Conservation (phyloP, 1,140 invertebrate species). For the Philaenus spumarius region DNA sequence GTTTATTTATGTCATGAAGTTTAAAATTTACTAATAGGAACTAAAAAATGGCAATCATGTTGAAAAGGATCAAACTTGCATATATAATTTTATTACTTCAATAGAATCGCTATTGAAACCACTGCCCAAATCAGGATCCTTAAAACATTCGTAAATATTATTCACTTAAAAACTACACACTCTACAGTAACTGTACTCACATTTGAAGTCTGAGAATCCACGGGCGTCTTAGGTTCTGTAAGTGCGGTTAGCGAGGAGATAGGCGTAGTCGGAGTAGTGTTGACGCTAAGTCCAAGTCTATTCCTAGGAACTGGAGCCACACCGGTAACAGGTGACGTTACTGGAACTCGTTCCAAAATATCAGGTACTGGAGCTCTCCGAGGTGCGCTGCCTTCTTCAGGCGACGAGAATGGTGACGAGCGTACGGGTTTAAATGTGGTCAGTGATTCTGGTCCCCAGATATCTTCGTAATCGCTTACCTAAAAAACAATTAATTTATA, state of each 20-base stretch:
- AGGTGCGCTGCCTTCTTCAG: constrained; percentile 25
- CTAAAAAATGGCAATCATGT: too few species aligned
- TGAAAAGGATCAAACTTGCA: too few species aligned
- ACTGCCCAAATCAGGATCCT: too few species aligned
- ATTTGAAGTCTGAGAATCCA: not conserved
- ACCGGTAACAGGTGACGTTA: not conserved
- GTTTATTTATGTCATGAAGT: too few species aligned
- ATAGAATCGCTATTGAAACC: too few species aligned
- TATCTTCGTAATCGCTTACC: constrained; percentile 89
- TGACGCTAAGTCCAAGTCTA: constrained; percentile 38
- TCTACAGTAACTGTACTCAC: not conserved
- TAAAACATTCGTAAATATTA: too few species aligned
- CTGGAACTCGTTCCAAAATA: constrained; percentile 21
- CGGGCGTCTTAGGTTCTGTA: constrained; percentile 22
- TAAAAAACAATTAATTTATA: too few species aligned
- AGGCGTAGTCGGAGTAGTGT: constrained; percentile 28
- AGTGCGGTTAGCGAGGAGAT: constrained; percentile 17
- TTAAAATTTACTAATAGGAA: too few species aligned
- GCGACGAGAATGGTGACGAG: constrained; percentile 25
- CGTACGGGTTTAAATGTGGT: constrained; percentile 33
- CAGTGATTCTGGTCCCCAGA: constrained; percentile 67
- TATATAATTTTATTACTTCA: too few species aligned
- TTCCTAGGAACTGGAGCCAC: constrained; percentile 32
- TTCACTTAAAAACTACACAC: too few species aligned
- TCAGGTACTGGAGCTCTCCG: constrained; percentile 32